phyloP scores from a whole-genome alignment of 1,140 invertebrate species.

The Bombus balteatus region DNA sequence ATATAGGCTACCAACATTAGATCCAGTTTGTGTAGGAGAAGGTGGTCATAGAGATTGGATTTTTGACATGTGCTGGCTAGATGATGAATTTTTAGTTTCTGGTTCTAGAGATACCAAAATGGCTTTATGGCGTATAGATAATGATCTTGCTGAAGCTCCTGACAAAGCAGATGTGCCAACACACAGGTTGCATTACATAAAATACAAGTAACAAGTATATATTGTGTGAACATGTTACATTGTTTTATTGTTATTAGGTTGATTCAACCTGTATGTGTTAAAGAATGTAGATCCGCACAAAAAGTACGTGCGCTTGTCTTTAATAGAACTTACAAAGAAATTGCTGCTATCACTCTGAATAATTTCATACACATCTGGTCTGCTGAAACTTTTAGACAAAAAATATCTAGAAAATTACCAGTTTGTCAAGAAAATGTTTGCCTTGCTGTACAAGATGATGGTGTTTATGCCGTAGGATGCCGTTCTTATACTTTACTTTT shows the following conservation, averaged over 20 bases:
- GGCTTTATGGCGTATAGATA: slow-evolving; percentile 89
- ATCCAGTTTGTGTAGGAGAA: slow-evolving; percentile 97
- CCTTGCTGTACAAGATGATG: slow-evolving; percentile 91
- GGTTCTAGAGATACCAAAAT: slow-evolving; percentile 95
- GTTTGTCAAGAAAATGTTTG: slow-evolving; percentile 97
- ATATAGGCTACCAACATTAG: slow-evolving; percentile 95
- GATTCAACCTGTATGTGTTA: slow-evolving; percentile 88
- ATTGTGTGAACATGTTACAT: slow-evolving; percentile 1
- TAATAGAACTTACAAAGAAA: slow-evolving; percentile 92
- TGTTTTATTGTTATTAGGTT: slow-evolving; percentile 71
- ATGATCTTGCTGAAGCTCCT: slow-evolving; percentile 84
- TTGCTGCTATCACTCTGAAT: slow-evolving; percentile 96
- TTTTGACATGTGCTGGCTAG: slow-evolving; percentile 97
- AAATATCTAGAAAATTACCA: slow-evolving; percentile 92
- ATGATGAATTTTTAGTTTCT: slow-evolving; percentile 97
- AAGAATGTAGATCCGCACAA: slow-evolving; percentile 89
- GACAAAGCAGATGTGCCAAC: slow-evolving; percentile 82
- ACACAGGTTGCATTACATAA: slow-evolving; percentile 69
- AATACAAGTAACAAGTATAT: neutral
- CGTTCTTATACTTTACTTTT: slow-evolving; percentile 95
- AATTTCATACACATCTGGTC: slow-evolving; percentile 96
- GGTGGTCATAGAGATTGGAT: slow-evolving; percentile 96
- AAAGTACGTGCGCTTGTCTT: slow-evolving; percentile 95
- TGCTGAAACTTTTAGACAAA: slow-evolving; percentile 92
- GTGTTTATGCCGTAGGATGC: slow-evolving; percentile 95